Conservation (phyloP, 2,113 vertebrate genomes). For the Hippocampus mohnikei region DNA sequence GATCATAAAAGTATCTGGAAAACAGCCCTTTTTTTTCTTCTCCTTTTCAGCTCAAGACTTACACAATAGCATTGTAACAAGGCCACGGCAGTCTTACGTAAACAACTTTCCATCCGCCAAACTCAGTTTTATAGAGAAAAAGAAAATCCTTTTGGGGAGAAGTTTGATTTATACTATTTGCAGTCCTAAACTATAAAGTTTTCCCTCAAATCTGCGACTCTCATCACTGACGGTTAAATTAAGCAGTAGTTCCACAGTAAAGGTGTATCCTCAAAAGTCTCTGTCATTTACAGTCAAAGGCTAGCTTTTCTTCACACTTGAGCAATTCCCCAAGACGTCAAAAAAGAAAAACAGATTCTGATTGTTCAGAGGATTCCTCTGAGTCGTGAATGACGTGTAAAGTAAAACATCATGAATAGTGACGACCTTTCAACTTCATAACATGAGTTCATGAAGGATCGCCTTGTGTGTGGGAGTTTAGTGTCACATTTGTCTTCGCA, state of each 20-base stretch:
- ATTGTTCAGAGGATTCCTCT: no score
- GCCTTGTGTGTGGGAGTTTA: no score
- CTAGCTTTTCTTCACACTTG: neutral
- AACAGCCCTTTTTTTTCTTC: conserved; percentile 15
- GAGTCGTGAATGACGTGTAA: no score
- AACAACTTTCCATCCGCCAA: neutral
- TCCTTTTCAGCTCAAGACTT: conserved; percentile 30
- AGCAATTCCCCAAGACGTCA: no score
- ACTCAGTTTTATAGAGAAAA: neutral
- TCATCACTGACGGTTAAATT: neutral
- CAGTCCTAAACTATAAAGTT: neutral
- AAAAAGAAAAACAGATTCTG: no score
- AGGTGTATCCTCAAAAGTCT: neutral
- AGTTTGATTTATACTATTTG: neutral
- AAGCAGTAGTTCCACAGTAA: neutral
- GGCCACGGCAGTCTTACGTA: conserved; percentile 33
- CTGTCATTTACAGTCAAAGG: neutral
- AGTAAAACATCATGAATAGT: no score
- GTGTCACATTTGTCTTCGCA: no score
- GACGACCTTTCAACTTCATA: no score
- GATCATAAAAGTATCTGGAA: conserved; percentile 28
- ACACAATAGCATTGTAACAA: conserved; percentile 31
- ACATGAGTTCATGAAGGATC: no score
- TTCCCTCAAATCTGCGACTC: neutral
- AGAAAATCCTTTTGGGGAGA: neutral